Base-by-base conservation (phyloP, 2,113 vertebrate genomes). In the Neodon shergylaensis region DNA sequence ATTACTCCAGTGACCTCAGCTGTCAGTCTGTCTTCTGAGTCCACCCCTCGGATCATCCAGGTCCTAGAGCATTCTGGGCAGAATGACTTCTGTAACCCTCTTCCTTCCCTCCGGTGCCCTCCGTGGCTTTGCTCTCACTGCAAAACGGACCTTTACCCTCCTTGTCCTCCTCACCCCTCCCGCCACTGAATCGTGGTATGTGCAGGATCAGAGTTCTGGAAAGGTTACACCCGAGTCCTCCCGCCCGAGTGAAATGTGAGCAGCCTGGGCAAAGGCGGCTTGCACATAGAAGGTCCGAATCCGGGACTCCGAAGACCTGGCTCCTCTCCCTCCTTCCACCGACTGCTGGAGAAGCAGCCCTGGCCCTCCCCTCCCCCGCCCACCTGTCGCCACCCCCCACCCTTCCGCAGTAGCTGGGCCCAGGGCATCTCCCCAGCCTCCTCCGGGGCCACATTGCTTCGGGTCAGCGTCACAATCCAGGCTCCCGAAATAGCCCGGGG, bases 131-230 rank as follows among this genome's bases (percentile, higher is more conserved):
- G 65, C 79, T 65, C n/a, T 22, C 6, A 17, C 47, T 33, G 77
- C 52, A 61, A 76, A 93, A 61, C 39, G 33, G 91, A 92, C 88
- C 93, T 96, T 96, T 17, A 19, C 88, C 92, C 88, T n/a, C 39
- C 74, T 93, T 13, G 72, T 49, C 83, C 81, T 94, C 92, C 68
- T 52, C 72, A 65, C 93, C 83, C 74, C 95, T 84, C 92, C 95
- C 0, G 36, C 79, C 85, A 39, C 92, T 7, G 33, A 72, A 81
- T 86, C 96, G 96, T 76, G 98, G 96, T 98, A 98, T 98, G 98
- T 98, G 98, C 97, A 97, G 96, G 97, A 96, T 98, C 98, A 98
- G 98, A 98, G 96, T 91, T 98, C 96, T 97, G 94, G 97, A 98
- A 98, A 98, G 98, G 97, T 98, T 98, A 98, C 93, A 89, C 96